Conservation (phyloP, 2,888 invertebrate genomes). For the Mythimna impura region DNA sequence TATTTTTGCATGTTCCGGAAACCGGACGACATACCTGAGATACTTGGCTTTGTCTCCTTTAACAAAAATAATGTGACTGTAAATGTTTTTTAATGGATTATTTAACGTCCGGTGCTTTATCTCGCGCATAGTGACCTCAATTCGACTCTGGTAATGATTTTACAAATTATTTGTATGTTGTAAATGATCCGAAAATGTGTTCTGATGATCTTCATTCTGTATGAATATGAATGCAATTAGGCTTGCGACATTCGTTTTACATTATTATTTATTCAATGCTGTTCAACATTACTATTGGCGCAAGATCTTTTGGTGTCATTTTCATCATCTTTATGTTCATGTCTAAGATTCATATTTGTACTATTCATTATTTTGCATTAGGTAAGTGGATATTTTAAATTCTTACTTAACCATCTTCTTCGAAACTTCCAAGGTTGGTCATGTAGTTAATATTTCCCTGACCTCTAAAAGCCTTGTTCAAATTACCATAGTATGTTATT, state of each 20-base stretch:
- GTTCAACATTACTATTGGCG: conserved; percentile 6
- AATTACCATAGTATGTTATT: conserved; percentile 5
- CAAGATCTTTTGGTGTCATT: neutral
- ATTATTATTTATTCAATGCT: conserved; percentile 1
- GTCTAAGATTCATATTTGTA: neutral
- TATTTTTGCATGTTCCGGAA: conserved; percentile 60
- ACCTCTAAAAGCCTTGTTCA: neutral
- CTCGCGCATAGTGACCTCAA: conserved; percentile 37
- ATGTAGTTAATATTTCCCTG: neutral
- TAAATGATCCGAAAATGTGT: conserved; percentile 25
- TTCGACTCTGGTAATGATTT: conserved; percentile 36
- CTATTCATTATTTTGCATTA: neutral
- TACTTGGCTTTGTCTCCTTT: conserved; percentile 53
- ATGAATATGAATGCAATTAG: conserved; percentile 11
- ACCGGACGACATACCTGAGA: conserved; percentile 53
- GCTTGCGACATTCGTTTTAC: conserved; percentile 19
- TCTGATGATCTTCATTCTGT: conserved; percentile 25
- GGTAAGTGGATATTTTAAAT: neutral
- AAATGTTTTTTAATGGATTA: conserved; percentile 56
- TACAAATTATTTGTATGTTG: conserved; percentile 22
- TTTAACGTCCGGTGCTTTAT: conserved; percentile 43
- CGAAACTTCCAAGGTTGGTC: neutral
- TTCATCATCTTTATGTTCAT: neutral
- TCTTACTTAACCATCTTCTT: neutral
- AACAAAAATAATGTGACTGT: conserved; percentile 32